Evolutionary conservation across 2,888 invertebrate genomes (phyloP).

Genomic region (Teleiodes luculella): DNA sequence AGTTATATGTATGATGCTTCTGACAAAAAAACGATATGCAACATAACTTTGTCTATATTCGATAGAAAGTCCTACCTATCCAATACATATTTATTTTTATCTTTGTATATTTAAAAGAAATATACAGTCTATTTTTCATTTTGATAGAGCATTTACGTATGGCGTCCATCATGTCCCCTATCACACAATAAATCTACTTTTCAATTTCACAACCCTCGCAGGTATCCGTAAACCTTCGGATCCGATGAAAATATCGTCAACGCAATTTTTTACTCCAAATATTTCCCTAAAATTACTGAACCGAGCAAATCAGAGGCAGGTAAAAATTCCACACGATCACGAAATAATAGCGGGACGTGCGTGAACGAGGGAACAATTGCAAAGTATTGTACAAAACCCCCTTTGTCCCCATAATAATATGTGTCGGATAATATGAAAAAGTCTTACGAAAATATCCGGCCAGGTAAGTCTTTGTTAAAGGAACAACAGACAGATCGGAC

Average conservation of each 20-base stretch:
- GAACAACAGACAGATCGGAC: neutral
- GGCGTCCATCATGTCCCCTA: too few relatives aligned
- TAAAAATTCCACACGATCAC: conserved; percentile 22
- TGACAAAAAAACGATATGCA: too few relatives aligned
- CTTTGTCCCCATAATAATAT: conserved; percentile 6
- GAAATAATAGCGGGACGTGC: neutral
- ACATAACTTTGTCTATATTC: too few relatives aligned
- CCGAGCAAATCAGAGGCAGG: conserved; percentile 27
- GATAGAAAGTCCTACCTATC: too few relatives aligned
- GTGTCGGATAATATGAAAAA: neutral
- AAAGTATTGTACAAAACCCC: conserved; percentile 9
- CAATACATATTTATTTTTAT: too few relatives aligned
- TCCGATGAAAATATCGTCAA: neutral
- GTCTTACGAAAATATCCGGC: neutral
- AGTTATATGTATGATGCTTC: too few relatives aligned
- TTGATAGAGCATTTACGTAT: too few relatives aligned
- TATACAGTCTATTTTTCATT: too few relatives aligned
- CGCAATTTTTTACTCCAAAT: neutral
- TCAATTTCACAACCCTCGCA: neutral
- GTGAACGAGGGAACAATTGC: conserved; percentile 1
- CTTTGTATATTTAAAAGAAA: too few relatives aligned
- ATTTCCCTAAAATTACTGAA: conserved; percentile 13
- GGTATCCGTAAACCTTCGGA: neutral
- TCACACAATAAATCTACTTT: too few relatives aligned
- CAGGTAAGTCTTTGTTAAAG: neutral